Conservation (phyloP, 1,140 invertebrate genomes). For the Cotesia glomerata region DNA sequence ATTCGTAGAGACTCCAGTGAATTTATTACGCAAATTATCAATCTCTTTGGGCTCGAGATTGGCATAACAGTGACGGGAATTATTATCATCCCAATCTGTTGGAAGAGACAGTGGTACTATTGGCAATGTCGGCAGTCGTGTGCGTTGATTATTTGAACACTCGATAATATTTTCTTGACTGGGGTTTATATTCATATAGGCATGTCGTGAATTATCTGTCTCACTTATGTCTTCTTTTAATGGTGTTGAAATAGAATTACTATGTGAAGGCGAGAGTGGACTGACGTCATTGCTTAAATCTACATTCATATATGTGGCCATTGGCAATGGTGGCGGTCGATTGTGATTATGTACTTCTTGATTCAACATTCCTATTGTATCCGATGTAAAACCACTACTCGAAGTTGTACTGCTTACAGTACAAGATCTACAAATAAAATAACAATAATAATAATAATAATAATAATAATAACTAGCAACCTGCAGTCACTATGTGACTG, state of each 20-base stretch:
- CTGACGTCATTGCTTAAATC: slow-evolving; percentile 49
- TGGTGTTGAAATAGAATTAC: slow-evolving; percentile 36
- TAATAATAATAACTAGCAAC: too few species aligned
- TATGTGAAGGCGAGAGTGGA: slow-evolving; percentile 52
- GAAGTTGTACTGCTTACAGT: slow-evolving; percentile 51
- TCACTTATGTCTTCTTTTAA: slow-evolving; percentile 42
- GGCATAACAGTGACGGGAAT: slow-evolving; percentile 67
- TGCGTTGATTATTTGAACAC: slow-evolving; percentile 24
- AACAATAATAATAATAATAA: neutral
- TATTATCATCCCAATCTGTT: slow-evolving; percentile 48
- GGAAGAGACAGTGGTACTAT: slow-evolving; percentile 22
- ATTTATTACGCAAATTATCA: slow-evolving; percentile 59
- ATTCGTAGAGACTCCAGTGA: slow-evolving; percentile 44
- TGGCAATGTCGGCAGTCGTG: slow-evolving; percentile 43
- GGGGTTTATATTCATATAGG: slow-evolving; percentile 74
- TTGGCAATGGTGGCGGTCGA: slow-evolving; percentile 32
- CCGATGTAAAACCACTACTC: slow-evolving; percentile 44
- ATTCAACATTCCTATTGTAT: slow-evolving; percentile 35
- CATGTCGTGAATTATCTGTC: slow-evolving; percentile 46
- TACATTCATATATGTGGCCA: slow-evolving; percentile 57
- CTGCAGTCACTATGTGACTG: too few species aligned
- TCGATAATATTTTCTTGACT: slow-evolving; percentile 46
- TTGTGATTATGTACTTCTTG: slow-evolving; percentile 32
- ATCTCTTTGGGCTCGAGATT: slow-evolving; percentile 71
- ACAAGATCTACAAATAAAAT: slow-evolving; percentile 43